Evolutionary conservation across 2,113 vertebrate genomes (phyloP), one percentile per base, ranked within the genome.

Genomic region (Chloroceryle aenea): DNA sequence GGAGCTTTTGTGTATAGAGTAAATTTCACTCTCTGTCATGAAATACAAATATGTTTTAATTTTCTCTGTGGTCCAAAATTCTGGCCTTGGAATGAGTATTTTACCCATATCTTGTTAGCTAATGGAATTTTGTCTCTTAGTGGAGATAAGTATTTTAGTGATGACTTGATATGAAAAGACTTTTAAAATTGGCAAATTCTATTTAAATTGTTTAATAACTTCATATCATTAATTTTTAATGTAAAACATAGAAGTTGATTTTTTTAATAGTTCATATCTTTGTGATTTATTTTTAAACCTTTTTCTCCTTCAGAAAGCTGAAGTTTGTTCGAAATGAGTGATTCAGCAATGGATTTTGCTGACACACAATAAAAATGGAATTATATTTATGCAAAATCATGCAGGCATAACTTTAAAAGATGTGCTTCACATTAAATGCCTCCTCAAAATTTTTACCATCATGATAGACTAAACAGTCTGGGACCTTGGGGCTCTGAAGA

Each of bases 401-500:
- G 27, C 38, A 36, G 19, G 6, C 58, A 45, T 82, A 93, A 84
- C 53, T 95, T 95, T 68, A 82, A 91, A 96, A 88, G n/a, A 84
- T 34, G 40, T 59, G 23, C 82, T 96, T 79, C 30, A 22, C 22
- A 42, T 79, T 30, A 84, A 81, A 73, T 17, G 53, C 23, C 71
- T 79, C n/a, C 64, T 75, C 48, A 32, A 81, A 83, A n/a, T 80
- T 81, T 97, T 90, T 81, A 42, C 43, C 61, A 36, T 84, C 73
- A 48, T n/a, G 50, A 84, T 47, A 93, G 78, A 89, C 86, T 93
- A 94, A 96, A 92, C 16, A 59, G 45, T 84, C 68, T 84, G 69
- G 26, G 48, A 61, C 88, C 94, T 36, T 42, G 45, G 83, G 90
- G 94, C 80, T 91, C 75, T 68, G 75, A 82, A 88, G 73, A 83